A percentile compares a stretch with the other conserved stretches of the same genome.
These are phyloP conservation scores for Chiloscyllium plagiosum DNA, from an alignment of 2,113 vertebrate genomes.

Conservation along the genomic window DNA sequence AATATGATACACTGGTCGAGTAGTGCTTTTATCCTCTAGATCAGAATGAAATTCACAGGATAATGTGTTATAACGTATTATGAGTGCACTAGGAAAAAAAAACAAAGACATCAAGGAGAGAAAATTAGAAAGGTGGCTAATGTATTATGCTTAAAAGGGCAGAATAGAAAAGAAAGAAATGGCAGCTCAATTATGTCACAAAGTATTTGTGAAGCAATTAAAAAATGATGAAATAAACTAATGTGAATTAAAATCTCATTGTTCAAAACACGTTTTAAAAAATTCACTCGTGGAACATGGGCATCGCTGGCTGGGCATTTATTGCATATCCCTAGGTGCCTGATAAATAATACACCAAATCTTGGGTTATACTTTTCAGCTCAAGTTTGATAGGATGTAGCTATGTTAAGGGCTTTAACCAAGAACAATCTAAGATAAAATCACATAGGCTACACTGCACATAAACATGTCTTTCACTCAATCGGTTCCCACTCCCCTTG, in stretches of 20 bases:
- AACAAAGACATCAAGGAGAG: not conserved
- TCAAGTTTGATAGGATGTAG: not conserved
- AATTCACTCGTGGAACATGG: no score
- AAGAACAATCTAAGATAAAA: not conserved
- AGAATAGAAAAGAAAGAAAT: not conserved
- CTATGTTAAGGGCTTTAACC: not conserved
- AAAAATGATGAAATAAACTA: not conserved
- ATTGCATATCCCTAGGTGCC: no score
- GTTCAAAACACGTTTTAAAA: not conserved
- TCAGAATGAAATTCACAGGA: not conserved
- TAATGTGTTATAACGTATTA: not conserved
- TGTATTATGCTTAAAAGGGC: not conserved
- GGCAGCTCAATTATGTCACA: not conserved
- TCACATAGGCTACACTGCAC: not conserved
- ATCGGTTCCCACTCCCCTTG: not conserved
- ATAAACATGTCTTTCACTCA: not conserved
- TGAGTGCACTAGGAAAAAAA: not conserved
- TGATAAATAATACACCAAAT: not conserved
- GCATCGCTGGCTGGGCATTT: no score
- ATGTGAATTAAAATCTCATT: not conserved
- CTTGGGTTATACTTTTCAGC: not conserved
- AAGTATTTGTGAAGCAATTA: not conserved
- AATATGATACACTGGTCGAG: not conserved
- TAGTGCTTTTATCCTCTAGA: not conserved
- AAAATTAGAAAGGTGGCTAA: not conserved